Percentiles rank a stretch among this genome's conserved stretches.
phyloP scores from a whole-genome alignment of 2,888 invertebrate genomes.

The Oxycera nigricornis region DNA sequence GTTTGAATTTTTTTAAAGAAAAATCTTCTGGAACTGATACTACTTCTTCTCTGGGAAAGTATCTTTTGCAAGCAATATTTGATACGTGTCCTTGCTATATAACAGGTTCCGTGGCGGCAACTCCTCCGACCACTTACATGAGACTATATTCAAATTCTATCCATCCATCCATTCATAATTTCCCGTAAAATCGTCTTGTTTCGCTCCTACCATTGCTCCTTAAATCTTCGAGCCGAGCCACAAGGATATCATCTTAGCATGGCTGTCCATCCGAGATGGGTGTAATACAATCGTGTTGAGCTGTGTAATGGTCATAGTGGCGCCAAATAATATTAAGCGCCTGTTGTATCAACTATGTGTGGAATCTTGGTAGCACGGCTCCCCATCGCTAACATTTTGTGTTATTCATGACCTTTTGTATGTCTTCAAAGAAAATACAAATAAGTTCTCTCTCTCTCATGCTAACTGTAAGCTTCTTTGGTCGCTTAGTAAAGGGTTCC shows the following conservation, averaged over 20 bases:
- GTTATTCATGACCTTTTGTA: constrained; percentile 25
- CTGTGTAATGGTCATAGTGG: constrained; percentile 47
- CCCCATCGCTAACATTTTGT: constrained; percentile 34
- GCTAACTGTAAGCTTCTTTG: background rate
- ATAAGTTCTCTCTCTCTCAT: background rate
- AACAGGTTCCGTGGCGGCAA: background rate
- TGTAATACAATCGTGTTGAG: constrained; percentile 42
- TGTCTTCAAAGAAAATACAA: no score
- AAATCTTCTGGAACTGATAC: background rate
- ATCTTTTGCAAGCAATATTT: background rate
- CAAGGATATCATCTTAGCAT: constrained; percentile 44
- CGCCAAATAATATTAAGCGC: constrained; percentile 45
- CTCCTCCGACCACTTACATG: constrained; percentile 24
- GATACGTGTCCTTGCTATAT: background rate
- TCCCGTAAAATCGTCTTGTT: constrained; percentile 34
- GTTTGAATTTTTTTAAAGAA: no score
- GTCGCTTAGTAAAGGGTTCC: no score
- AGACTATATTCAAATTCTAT: constrained; percentile 45
- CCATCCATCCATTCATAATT: constrained; percentile 26
- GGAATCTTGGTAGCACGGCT: constrained; percentile 42
- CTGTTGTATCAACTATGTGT: constrained; percentile 23
- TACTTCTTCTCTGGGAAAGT: background rate
- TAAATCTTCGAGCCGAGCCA: background rate
- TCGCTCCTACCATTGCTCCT: background rate
- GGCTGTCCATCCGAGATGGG: constrained; percentile 40